Base-by-base conservation (phyloP, 53 echinoderm and acorn worm genomes). In the Henricia sp. region DNA sequence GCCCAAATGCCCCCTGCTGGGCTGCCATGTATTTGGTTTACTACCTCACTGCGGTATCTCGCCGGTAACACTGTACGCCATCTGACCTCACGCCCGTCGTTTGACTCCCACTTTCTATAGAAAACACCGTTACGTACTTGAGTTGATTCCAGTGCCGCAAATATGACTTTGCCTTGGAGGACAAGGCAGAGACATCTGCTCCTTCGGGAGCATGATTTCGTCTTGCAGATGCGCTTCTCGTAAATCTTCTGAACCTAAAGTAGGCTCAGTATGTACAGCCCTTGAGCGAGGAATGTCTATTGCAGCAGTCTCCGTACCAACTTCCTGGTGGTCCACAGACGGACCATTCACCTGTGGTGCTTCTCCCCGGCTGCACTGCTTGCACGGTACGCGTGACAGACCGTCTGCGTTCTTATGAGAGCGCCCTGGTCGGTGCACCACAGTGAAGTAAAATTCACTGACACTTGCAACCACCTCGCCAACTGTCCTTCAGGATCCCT, bases 1-100 rank as follows among this genome's bases (percentile, higher is more conserved):
- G 27, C 86, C 90, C 27, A 86, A 34, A 38, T 91, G 91, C 86
- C 91, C 16, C 87, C 62, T 14, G 82, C 42, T 13, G 20, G 29
- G 0, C 26, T 26, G 52, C 86, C 83, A 82, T 87, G 91, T 23
- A 92, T 48, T 74, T 89, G 74, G 16, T 51, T 54, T 40, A 89
- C 36, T 23, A 84, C 32, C 28, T 89, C 84, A 0, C 55, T 46
- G 35, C 52, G 52, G 27, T 41, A 55, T 32, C 21, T 44, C 11
- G 21, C 11, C 10, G 69, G 83, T 10, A 84, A 51, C 4, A 89
- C 89, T 11, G 71, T 28, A 23, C 65, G 83, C 74, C 53, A 84
- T 2, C 51, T 34, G 1, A 53, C 23, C 24, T 67, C 43, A 39
- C 63, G 14, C 17, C 74, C 74, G 1, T 62, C 73, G 25, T 74